A percentile compares a stretch with the other conserved stretches of the same genome.
Evolutionary conservation across 1,140 invertebrate genomes (phyloP).

Genomic region (Coelopa frigida): DNA sequence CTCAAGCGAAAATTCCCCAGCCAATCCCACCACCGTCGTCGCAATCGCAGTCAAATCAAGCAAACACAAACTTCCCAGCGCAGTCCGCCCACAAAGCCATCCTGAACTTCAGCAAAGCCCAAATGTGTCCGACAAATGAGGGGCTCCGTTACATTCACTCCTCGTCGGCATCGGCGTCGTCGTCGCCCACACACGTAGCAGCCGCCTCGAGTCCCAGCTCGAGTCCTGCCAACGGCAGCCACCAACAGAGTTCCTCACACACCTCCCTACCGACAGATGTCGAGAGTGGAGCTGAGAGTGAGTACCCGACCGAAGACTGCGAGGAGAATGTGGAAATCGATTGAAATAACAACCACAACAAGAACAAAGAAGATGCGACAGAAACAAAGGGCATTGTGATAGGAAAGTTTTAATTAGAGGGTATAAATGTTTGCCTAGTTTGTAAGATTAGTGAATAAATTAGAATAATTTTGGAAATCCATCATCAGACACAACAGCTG

Average conservation of each 20-base stretch:
- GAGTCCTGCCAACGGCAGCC: slow-evolving; percentile 8
- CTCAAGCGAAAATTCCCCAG: slow-evolving; percentile 38
- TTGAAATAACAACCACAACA: slow-evolving; percentile 14
- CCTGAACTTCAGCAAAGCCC: slow-evolving; percentile 6
- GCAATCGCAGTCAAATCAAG: too few species aligned
- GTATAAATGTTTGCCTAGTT: slow-evolving; percentile 2
- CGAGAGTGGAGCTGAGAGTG: slow-evolving; percentile 30
- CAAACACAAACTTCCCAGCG: slow-evolving; percentile 2
- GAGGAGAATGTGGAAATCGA: slow-evolving; percentile 43
- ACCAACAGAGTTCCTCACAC: too few species aligned
- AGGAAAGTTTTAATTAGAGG: too few species aligned
- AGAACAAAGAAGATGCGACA: neutral
- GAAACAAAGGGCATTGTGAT: slow-evolving; percentile 4
- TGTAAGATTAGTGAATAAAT: neutral
- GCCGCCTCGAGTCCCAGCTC: slow-evolving; percentile 26
- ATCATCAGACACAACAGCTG: neutral
- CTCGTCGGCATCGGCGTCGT: slow-evolving; percentile 38
- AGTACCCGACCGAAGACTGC: slow-evolving; percentile 30
- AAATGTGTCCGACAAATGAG: too few species aligned
- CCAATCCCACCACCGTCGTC: slow-evolving; percentile 41
- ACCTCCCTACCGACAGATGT: slow-evolving; percentile 2
- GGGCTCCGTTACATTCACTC: slow-evolving; percentile 10
- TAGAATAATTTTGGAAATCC: neutral
- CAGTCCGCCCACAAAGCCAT: slow-evolving; percentile 6
- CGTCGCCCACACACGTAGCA: slow-evolving; percentile 23